Evolutionary conservation across 1,140 invertebrate genomes (phyloP).

Genomic region (Lepidurus couesii): DNA sequence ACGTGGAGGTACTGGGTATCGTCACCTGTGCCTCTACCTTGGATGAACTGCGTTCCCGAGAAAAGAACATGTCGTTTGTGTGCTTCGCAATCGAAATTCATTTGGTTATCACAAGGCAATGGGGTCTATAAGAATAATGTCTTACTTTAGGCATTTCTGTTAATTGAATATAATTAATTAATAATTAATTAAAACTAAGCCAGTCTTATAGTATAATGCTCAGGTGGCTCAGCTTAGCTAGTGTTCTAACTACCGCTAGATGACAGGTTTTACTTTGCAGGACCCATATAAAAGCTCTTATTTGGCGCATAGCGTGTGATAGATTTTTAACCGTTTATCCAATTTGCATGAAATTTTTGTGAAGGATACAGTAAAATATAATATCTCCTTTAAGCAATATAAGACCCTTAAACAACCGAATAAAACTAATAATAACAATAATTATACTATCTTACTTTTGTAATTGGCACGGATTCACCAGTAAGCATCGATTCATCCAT

Average conservation of each 20-base stretch:
- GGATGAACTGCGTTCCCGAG: conserved; percentile 50
- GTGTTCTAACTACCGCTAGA: too few species aligned
- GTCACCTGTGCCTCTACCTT: conserved; percentile 48
- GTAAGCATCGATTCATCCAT: conserved; percentile 45
- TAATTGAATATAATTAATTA: too few species aligned
- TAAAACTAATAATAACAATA: conserved; percentile 1
- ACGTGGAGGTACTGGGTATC: conserved; percentile 43
- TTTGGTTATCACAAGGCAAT: conserved; percentile 36
- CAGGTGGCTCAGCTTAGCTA: too few species aligned
- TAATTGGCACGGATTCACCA: conserved; percentile 43
- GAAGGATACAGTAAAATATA: too few species aligned
- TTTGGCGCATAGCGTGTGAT: too few species aligned
- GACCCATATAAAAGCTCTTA: too few species aligned
- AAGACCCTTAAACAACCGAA: not conserved
- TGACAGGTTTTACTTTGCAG: too few species aligned
- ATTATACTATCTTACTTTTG: conserved; percentile 39
- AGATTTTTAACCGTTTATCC: too few species aligned
- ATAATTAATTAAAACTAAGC: too few species aligned
- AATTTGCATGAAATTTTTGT: too few species aligned
- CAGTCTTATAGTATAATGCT: too few species aligned
- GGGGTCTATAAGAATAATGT: conserved; percentile 37
- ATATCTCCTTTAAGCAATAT: not conserved
- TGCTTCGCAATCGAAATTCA: conserved; percentile 29
- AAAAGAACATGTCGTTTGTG: conserved; percentile 48
- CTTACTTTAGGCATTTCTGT: not conserved